Percentiles rank a stretch among this genome's conserved stretches.
These are phyloP conservation scores for Echinarachnius parma DNA, from an alignment of 53 echinoderm and acorn worm genomes.

Conservation along the genomic window DNA sequence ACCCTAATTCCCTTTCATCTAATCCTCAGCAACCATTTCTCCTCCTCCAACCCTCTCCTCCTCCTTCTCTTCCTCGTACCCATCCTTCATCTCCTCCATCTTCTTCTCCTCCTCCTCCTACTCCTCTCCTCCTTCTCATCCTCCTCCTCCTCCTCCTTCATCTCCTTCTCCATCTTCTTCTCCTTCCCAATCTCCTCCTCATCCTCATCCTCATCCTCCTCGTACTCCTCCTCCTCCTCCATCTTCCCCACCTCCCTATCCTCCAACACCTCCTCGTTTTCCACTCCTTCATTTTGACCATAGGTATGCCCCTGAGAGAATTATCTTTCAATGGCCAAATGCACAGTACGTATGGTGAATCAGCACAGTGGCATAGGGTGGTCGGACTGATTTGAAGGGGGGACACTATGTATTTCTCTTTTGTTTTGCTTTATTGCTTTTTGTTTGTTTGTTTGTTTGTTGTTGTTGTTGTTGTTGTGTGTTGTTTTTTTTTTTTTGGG, in stretches of 20 bases:
- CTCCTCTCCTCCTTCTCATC: not conserved
- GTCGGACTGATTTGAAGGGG: no score
- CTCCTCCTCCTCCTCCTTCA: not conserved
- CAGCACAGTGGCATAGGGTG: no score
- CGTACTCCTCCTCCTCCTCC: not conserved
- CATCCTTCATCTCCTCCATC: not conserved
- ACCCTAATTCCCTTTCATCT: not conserved
- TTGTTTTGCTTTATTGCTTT: no score
- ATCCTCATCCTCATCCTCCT: not conserved
- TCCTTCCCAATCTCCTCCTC: not conserved
- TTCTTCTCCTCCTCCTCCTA: not conserved
- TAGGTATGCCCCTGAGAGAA: no score
- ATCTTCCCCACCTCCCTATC: no score
- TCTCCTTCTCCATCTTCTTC: constrained; percentile 5
- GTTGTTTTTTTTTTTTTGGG: no score
- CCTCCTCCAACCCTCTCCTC: not conserved
- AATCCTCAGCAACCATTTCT: not conserved
- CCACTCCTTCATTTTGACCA: not conserved
- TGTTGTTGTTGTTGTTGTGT: no score
- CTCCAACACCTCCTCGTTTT: not conserved
- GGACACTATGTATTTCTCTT: no score
- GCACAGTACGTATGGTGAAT: no score
- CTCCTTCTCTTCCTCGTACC: not conserved
- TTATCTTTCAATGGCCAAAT: no score
- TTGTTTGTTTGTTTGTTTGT: no score